phyloP scores from a whole-genome alignment of 2,113 vertebrate species.

The Poeciliopsis retropinna region DNA sequence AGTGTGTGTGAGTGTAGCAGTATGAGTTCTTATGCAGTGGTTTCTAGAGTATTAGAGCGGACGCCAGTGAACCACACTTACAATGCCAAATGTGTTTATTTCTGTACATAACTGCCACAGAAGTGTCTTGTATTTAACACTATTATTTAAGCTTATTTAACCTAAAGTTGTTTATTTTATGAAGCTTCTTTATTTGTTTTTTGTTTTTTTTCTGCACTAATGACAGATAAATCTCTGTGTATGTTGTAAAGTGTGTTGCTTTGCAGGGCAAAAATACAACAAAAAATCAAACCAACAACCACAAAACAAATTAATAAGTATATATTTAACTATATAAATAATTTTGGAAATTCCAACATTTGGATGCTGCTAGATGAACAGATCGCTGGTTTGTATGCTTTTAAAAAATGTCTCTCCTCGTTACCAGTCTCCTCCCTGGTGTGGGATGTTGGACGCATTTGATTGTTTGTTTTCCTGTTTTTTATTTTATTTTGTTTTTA shows the following conservation, averaged over 20 bases:
- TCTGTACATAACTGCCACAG: slow-evolving; percentile 92
- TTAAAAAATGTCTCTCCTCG: slow-evolving; percentile 84
- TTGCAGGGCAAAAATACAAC: slow-evolving; percentile 74
- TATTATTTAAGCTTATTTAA: slow-evolving; percentile 99
- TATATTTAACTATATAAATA: slow-evolving; percentile 80
- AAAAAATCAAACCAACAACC: slow-evolving; percentile 50
- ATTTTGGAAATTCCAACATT: slow-evolving; percentile 87
- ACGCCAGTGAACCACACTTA: slow-evolving; percentile 82
- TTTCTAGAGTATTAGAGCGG: slow-evolving; percentile 70
- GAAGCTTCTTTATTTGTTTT: slow-evolving; percentile 63
- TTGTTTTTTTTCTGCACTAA: slow-evolving; percentile 84
- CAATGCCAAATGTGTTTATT: slow-evolving; percentile 90
- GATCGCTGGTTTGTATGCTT: slow-evolving; percentile 92
- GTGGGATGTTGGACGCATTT: slow-evolving; percentile 87
- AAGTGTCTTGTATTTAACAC: slow-evolving; percentile 97
- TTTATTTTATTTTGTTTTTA: slow-evolving; percentile 59
- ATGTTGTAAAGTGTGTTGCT: slow-evolving; percentile 84
- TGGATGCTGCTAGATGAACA: slow-evolving; percentile 94
- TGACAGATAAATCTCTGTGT: slow-evolving; percentile 82
- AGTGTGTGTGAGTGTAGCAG: slow-evolving; percentile 74
- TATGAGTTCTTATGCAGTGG: slow-evolving; percentile 75
- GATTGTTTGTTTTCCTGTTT: slow-evolving; percentile 60
- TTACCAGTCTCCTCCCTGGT: slow-evolving; percentile 88
- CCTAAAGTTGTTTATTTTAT: slow-evolving; percentile 93
- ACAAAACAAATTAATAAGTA: slow-evolving; percentile 51